A percentile compares a stretch with the other conserved stretches of the same genome.
Conservation (phyloP, 2,888 invertebrate species). For the Caenorhabditis wallacei region DNA sequence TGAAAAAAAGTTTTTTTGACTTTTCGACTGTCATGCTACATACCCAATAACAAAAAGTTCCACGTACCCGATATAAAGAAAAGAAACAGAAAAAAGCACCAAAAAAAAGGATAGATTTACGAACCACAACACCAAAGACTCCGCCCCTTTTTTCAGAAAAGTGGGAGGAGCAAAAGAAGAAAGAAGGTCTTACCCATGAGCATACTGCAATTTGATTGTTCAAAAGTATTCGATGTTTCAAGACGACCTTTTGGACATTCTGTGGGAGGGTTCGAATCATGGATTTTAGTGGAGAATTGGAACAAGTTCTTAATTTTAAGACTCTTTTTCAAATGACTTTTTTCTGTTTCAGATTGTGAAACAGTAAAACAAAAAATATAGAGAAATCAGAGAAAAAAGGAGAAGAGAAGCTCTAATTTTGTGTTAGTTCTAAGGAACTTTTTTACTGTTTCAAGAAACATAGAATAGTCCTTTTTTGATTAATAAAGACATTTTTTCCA, state of each 20-base stretch:
- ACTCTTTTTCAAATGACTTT: not conserved
- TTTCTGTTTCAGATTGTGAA: not conserved
- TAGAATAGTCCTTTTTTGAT: not conserved
- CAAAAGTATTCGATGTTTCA: conserved; percentile 49
- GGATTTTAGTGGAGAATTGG: conserved; percentile 49
- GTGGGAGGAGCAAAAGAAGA: too few species aligned
- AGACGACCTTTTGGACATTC: conserved; percentile 38
- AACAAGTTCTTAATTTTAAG: conserved; percentile 35
- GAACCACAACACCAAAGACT: not conserved
- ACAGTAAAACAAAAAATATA: not conserved
- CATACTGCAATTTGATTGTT: conserved; percentile 59
- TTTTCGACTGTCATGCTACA: too few species aligned
- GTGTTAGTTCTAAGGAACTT: not conserved
- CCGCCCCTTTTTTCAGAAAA: too few species aligned
- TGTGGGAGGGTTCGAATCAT: not conserved
- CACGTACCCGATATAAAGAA: not conserved
- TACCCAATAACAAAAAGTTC: too few species aligned
- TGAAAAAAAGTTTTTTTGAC: too few species aligned
- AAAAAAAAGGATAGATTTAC: not conserved
- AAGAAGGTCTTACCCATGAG: conserved; percentile 51
- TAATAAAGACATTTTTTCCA: not conserved
- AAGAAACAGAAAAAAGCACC: too few species aligned
- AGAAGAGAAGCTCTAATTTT: not conserved
- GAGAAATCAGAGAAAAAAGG: conserved; percentile 1
- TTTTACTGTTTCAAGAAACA: not conserved